phyloP scores from a whole-genome alignment of 2,888 invertebrate genomes.

The Acrocyrtus sp. region DNA sequence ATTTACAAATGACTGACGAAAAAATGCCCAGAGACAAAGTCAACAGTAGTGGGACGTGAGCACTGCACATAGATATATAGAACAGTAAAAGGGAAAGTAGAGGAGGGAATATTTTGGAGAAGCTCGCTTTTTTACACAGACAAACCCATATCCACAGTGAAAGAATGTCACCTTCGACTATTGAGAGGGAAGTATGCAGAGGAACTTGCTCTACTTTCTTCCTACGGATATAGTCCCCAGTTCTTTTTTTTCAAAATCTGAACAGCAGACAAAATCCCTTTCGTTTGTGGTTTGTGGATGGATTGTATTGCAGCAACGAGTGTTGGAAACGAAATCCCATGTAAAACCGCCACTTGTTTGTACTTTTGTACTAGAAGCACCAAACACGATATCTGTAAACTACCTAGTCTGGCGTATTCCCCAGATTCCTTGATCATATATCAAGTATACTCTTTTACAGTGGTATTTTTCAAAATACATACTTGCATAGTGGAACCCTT shows the following conservation, averaged over 20 bases:
- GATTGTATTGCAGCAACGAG: conserved; percentile 33
- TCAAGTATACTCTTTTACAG: conserved; percentile 3
- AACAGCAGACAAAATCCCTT: conserved; percentile 22
- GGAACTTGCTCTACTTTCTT: conserved; percentile 22
- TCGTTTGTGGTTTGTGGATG: conserved; percentile 21
- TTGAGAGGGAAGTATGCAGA: conserved; percentile 2
- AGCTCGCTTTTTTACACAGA: too few species aligned
- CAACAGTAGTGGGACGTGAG: conserved; percentile 32
- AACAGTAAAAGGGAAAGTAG: conserved; percentile 22
- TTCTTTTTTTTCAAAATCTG: conserved; percentile 12
- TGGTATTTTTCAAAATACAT: neutral
- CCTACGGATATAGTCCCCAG: too few species aligned
- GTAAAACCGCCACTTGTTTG: too few species aligned
- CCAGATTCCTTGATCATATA: neutral
- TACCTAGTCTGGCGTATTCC: neutral
- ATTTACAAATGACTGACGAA: conserved; percentile 12
- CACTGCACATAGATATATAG: too few species aligned
- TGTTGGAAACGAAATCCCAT: conserved; percentile 30
- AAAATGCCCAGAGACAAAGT: conserved; percentile 38
- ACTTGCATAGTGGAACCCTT: conserved; percentile 21
- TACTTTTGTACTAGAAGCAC: conserved; percentile 6
- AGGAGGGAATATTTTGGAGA: too few species aligned
- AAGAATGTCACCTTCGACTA: conserved; percentile 34
- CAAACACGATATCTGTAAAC: too few species aligned
- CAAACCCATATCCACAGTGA: too few species aligned